phyloP scores from a whole-genome alignment of 2,113 vertebrate genomes.

The Bolborhynchus lineola region DNA sequence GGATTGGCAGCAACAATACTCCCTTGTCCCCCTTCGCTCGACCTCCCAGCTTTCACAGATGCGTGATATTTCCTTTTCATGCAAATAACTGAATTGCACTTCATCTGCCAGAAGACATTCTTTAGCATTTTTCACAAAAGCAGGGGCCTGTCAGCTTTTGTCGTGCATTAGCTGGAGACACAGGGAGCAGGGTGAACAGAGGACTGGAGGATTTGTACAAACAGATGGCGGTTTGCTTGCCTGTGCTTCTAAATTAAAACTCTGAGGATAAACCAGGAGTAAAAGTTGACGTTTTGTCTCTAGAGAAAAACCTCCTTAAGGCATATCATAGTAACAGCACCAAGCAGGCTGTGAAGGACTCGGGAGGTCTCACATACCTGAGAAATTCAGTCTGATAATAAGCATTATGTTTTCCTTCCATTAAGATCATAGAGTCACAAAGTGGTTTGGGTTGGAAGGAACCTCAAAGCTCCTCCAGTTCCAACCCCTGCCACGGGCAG shows the following conservation, averaged over 20 bases:
- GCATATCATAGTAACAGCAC: background rate
- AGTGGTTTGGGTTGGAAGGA: background rate
- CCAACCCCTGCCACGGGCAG: background rate
- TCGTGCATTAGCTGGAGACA: background rate
- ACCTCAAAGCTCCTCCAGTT: background rate
- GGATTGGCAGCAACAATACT: background rate
- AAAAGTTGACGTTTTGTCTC: conserved; percentile 49
- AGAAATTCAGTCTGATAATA: background rate
- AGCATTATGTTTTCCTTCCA: background rate
- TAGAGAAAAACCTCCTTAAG: background rate
- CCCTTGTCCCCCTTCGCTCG: background rate
- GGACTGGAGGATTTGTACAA: background rate
- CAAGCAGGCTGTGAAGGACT: background rate
- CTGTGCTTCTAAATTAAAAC: conserved; percentile 55
- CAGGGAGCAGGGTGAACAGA: background rate
- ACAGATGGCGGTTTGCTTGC: conserved; percentile 58
- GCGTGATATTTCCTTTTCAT: background rate
- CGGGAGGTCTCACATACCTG: background rate
- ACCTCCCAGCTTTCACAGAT: background rate
- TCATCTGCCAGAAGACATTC: background rate
- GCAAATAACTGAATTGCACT: background rate
- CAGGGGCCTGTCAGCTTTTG: conserved; percentile 31
- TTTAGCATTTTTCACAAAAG: background rate
- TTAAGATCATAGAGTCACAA: background rate
- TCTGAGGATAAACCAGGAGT: background rate